Base-by-base conservation (phyloP, 2,888 invertebrate species). In the Apocheima hispidaria region DNA sequence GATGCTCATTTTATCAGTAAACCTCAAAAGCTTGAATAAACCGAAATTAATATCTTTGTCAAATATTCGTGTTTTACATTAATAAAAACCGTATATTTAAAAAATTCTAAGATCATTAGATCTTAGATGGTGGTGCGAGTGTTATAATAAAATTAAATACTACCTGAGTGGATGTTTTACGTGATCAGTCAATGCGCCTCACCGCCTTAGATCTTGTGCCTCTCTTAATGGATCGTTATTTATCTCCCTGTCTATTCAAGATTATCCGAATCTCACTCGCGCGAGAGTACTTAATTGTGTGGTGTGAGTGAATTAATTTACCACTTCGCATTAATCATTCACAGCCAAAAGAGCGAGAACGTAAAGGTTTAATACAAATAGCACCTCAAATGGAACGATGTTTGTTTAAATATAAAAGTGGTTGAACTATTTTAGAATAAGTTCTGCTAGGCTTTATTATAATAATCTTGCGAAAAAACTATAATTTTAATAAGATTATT, bases 211-310 rank as follows among this genome's bases (percentile, higher is more conserved):
- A 55, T 53, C 44, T 52, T 44, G 53, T 23, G 60, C 44, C 30
- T 44, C 35, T 35, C 38, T 30, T 48, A 56, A 61, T 52, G 56
- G 48, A 56, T 48, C 30, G 26, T 60, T 41, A 51, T 60, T 65
- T 58, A 65, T 65, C 60, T 58, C 36, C 44, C 44, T 38, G 53
- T 46, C 56, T 57, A 54, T 60, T 55, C 51, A 50, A 61, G 49
- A 53, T 62, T 57, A 57, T 57, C 36, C 23, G 28, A 53, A 43
- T 53, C 53, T 57, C 52, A 49, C 28, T 49, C 26, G 49, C 54
- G 14, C 26, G 44, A 40, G 60, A 51, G 60, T 36, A 46, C 33
- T 43, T 48, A 41, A 36, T 54, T 55, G 51, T 52, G 48, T 33
- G 60, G 55, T 50, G 51, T 55, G 55, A 60, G 55, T 55, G 51